Evolutionary conservation across 2,888 invertebrate species (phyloP).

Genomic region (Teleogryllus oceanicus): DNA sequence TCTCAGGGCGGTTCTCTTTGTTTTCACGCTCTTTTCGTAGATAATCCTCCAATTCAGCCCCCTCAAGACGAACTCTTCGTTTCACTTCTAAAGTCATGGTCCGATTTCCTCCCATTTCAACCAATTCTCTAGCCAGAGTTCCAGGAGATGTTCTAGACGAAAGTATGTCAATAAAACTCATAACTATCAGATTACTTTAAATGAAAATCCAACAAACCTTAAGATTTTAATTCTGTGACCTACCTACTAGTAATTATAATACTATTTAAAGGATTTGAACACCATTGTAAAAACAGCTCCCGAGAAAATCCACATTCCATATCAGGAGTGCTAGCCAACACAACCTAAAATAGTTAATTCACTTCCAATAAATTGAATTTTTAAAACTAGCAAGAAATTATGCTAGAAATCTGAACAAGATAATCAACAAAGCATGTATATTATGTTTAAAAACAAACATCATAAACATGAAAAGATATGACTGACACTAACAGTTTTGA

Average conservation of each 20-base stretch:
- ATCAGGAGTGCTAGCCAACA: constrained; percentile 90
- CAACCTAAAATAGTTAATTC: constrained; percentile 58
- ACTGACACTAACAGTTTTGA: no score
- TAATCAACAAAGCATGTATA: no score
- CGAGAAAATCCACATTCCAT: constrained; percentile 93
- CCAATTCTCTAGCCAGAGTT: constrained; percentile 72
- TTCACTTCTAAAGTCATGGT: constrained; percentile 68
- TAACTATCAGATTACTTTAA: background rate
- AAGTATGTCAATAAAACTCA: background rate
- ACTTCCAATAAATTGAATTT: no score
- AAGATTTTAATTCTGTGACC: background rate
- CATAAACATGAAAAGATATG: no score
- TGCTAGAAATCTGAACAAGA: no score
- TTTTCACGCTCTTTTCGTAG: constrained; percentile 58
- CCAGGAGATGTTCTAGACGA: constrained; percentile 69
- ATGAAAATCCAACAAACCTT: constrained; percentile 5
- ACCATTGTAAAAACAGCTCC: constrained; percentile 93
- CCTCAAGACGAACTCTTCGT: constrained; percentile 69
- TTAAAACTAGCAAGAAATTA: no score
- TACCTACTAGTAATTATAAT: constrained; percentile 87
- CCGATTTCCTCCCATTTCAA: constrained; percentile 71
- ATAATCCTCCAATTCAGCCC: constrained; percentile 72
- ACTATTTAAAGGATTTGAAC: constrained; percentile 84
- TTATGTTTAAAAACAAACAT: no score
- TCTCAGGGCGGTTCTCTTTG: constrained; percentile 49